phyloP scores from a whole-genome alignment of 2,113 vertebrate genomes.

The Nerophis lumbriciformis region DNA sequence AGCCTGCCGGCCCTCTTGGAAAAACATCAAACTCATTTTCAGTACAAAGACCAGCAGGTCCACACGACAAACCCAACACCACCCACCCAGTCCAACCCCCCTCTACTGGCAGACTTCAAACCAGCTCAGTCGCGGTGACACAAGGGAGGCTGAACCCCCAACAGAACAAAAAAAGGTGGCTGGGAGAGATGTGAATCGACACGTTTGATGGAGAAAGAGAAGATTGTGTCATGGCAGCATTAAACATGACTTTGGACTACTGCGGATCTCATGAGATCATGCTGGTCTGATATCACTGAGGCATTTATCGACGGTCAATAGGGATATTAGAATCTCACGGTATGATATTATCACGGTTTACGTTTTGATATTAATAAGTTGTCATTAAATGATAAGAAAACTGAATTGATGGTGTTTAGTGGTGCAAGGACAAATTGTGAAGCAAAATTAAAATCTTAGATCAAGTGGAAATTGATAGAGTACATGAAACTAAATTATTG shows the following conservation, averaged over 20 bases:
- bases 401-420: no score
- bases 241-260: neutral
- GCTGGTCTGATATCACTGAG: neutral
- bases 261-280: neutral
- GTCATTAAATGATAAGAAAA: no score
- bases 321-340: no score
- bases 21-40: slow-evolving; percentile 41
- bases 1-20: slow-evolving; percentile 38
- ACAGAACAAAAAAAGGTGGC: slow-evolving; percentile 11
- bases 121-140: slow-evolving; percentile 18
- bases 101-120: slow-evolving; percentile 53
- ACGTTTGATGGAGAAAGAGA: neutral
- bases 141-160: slow-evolving; percentile 2
- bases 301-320: no score
- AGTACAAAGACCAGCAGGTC: slow-evolving; percentile 43
- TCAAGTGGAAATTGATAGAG: no score
- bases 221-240: neutral
- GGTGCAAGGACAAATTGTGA: no score
- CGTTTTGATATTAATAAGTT: no score
- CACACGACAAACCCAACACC: slow-evolving; percentile 20
- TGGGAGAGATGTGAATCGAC: neutral
- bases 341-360: no score
- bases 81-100: slow-evolving; percentile 8
- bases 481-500: no score
- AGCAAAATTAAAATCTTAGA: no score